Base-by-base conservation (phyloP, 2,113 vertebrate species). In the Heterocephalus glaber region DNA sequence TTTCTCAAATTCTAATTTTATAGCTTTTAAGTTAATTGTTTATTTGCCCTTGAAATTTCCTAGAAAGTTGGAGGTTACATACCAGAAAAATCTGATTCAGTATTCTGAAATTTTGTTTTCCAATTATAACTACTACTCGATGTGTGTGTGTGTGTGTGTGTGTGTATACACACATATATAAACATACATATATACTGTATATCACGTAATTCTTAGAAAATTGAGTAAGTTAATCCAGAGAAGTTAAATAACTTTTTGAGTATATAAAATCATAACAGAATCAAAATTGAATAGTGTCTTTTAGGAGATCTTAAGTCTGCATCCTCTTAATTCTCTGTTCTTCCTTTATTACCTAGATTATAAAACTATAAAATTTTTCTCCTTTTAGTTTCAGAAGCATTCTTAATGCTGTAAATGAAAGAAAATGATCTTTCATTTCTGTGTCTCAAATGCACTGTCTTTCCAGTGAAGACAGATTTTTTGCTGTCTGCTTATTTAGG, bases 1-100 rank as follows among this genome's bases (percentile, higher is more conserved):
- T 89, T 94, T 88, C 22, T n/a, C 86, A 68, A 85, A 89, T 89
- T 41, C 8, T 81, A 65, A 87, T 94, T 88, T 81, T 86, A 90
- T 90, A 90, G 8, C 49, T 90, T 79, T 90, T 60, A 84, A 77
- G 33, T 86, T 70, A 89, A 54, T 85, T 30, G 7, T 82, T 13
- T 70, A 52, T 77, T 95, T 81, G 60, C 17, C 41, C 38, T 77
- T 66, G 58, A 92, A 96, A 85, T 7, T 2, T 56, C 3, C 19
- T 88, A n/a, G 92, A 79, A 87, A 77, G 3, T 60, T 91, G 91
- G 60, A 85, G 41, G 0, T 92, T 79, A 56, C 16, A 60, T 63
- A 72, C 26, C 20, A 94, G 79, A 94, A 56, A 68, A 33, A 47
- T 79, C 17, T 94, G 4, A 90, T 81, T 95, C 61, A 41, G 4